These are phyloP conservation scores for Megamerina dolium DNA, from an alignment of 2,888 invertebrate species.

Conservation along the genomic window DNA sequence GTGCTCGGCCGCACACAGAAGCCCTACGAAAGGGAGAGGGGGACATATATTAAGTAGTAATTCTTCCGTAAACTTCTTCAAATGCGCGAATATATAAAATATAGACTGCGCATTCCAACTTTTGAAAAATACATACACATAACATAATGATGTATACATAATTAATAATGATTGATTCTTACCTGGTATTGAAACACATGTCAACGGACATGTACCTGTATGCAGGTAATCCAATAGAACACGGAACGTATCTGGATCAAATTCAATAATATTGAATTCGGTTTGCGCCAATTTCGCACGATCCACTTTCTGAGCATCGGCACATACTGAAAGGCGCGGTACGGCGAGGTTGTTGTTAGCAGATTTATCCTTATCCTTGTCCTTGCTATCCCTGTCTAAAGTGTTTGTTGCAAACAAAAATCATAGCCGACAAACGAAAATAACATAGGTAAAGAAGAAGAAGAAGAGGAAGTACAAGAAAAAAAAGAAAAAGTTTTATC, in stretches of 20 bases:
- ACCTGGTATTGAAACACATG: conserved; percentile 88
- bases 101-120: no score
- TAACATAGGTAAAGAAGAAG: conserved; percentile 3
- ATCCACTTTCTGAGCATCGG: conserved; percentile 91
- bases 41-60: no score
- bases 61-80: no score
- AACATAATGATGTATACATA: no score
- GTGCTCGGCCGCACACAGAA: conserved; percentile 91
- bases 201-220: conserved; percentile 86
- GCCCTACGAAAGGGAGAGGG: conserved; percentile 33
- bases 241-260: conserved; percentile 89
- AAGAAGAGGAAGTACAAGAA: conserved; percentile 1
- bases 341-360: conserved; percentile 70
- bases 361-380: conserved; percentile 73
- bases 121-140: no score
- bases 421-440: conserved; percentile 1
- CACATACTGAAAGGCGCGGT: conserved; percentile 84
- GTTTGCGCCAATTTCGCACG: conserved; percentile 86
- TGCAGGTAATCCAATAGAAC: conserved; percentile 86
- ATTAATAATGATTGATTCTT: conserved; percentile 9
- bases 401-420: conserved; percentile 11
- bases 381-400: conserved; percentile 72
- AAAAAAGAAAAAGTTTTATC: not conserved
- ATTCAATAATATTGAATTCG: conserved; percentile 92
- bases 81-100: not conserved